phyloP scores from a whole-genome alignment of 2,888 invertebrate genomes.

The Unio pictorum region DNA sequence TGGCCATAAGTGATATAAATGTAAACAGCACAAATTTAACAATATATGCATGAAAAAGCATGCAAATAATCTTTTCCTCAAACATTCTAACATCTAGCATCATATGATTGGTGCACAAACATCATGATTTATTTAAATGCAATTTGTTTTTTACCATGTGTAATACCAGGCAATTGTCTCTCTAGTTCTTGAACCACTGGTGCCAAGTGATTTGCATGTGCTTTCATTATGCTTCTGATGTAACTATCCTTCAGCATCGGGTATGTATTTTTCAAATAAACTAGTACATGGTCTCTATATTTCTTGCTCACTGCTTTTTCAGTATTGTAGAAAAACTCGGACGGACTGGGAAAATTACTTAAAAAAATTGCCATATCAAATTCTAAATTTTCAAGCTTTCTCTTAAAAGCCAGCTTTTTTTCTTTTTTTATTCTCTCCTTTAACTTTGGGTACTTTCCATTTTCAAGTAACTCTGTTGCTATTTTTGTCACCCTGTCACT shows the following conservation, averaged over 20 bases:
- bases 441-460: constrained; percentile 55
- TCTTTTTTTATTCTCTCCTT: constrained; percentile 49
- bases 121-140: not conserved
- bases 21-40: not conserved
- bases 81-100: too few species aligned
- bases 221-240: constrained; percentile 46
- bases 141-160: constrained; percentile 14
- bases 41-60: not conserved
- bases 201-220: constrained; percentile 50
- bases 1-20: too few species aligned
- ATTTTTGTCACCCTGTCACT: constrained; percentile 49
- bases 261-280: constrained; percentile 54
- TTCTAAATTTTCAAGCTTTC: constrained; percentile 38
- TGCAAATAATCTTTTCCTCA: not conserved
- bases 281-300: constrained; percentile 53
- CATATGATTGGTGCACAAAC: not conserved
- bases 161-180: constrained; percentile 16
- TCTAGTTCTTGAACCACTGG: constrained; percentile 44
- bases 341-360: constrained; percentile 62
- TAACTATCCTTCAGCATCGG: constrained; percentile 46
- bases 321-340: constrained; percentile 48
- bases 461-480: constrained; percentile 56
- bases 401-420: constrained; percentile 35
- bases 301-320: constrained; percentile 44
- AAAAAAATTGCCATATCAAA: constrained; percentile 57